Base-by-base conservation (phyloP, 35 echinoderm and acorn worm genomes). In the Ophiothrix spiculata region DNA sequence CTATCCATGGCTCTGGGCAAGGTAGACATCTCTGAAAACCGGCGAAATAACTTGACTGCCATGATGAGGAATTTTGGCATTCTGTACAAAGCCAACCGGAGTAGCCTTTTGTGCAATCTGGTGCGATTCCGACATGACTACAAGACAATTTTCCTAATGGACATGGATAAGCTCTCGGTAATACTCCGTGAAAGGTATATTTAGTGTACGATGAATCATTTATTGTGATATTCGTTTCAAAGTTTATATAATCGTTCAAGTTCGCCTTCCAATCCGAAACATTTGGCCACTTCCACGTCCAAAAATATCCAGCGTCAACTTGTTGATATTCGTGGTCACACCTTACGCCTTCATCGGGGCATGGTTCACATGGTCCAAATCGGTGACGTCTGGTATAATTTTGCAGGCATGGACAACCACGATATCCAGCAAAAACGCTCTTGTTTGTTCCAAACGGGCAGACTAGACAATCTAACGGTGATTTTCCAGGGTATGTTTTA, bases 381-480 rank as follows among this genome's bases (percentile, higher is more conserved):
- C 89, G 46, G 42, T 85, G 56, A 17, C 32, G 42, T 56, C 89
- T 31, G 36, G 76, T 79, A 38, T 91, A 85, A 21, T 85, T 85
- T 8, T 85, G 75, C 17, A 91, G 81, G 75, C 89, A 91, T 0
- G 46, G 45, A 91, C 89, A 91, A 29, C 82, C 89, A 34, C 89
- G 75, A 32, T 85, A 85, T 34, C 80, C 80, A 16, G 89, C 89
- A 39, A 39, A 12, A 0, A n/a, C n/a, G 28, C 21, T 16, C 28
- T 85, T 91, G 38, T 91, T 40, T 13, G 89, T 91, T 79, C 89
- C 89, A 19, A 35, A 64, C 6, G 89, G 89, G 41, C 89, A 91
- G 25, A 91, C 89, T 14, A 16, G 10, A 21, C 89, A 91, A 39
- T 83, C 82, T 33, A 60, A 33, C 15, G 82, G 42, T 49, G 37